Evolutionary conservation across 2,113 vertebrate species (phyloP), one percentile per base, ranked within the genome.

Genomic region (Lipophrys pholis): DNA sequence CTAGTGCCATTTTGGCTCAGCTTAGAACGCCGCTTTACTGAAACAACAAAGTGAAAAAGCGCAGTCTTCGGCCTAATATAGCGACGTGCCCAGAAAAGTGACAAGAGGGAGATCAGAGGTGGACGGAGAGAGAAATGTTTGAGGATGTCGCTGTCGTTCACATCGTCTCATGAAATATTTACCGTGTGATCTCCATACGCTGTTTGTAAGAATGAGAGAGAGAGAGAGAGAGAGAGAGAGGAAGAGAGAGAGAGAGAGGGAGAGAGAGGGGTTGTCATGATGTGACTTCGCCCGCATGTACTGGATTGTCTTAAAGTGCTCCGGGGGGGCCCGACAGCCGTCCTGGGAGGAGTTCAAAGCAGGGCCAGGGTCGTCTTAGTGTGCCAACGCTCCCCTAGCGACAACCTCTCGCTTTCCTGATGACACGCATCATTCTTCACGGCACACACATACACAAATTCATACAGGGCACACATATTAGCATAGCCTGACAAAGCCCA

Each of bases 361-460:
- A 59, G 73, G 91, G 89, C 85, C 89, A 90, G 90, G 87, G 89
- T 88, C 76, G 57, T 69, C 85, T 87, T 83, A 65, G 82, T 73
- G 61, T 71, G 69, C 59, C 76, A 75, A 85, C 64, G 39, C 77
- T 84, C 73, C 82, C 84, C 70, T 58, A 77, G 83, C 56, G 87
- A 86, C 90, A 87, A 78, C 83, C 76, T 69, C 80, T 81, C 66
- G 39, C 74, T 82, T 57, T 69, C 70, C 61, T 35, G 70, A 76
- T 85, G 90, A 93, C 91, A 89, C 41, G 73, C 83, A 74, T 89
- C 88, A 88, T 89, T 90, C 83, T 77, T 90, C 85, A 89, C 72
- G 85, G 72, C 21, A 83, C 62, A 16, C 75, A 48, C 68, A 64
- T 59, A 50, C 69, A 73, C 78, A 84, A 54, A 84, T 83, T 73